Evolutionary conservation across 2,797 vertebrate species (phyloP), one percentile per base, ranked within the genome.

Genomic region (Melanotaenia parkinsoni): DNA sequence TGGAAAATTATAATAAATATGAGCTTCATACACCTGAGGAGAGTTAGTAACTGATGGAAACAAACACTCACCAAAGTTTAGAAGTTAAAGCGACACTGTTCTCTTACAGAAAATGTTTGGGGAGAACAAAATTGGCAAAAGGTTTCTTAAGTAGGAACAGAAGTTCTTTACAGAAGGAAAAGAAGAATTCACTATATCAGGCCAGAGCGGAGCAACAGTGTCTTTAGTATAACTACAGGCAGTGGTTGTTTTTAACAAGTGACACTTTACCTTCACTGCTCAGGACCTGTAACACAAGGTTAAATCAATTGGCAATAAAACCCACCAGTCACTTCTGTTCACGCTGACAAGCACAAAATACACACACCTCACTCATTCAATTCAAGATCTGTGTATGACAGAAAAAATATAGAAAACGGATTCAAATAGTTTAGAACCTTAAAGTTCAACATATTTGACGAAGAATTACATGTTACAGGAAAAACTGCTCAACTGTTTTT

Each of bases 371-470:
- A 82, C 72, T 79, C 77, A 73, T 72, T 86, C 75, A 72, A 58
- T 81, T 86, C 76, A 76, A 94, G 81, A 87, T 89, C 89, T 92
- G 84, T 85, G 85, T 93, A 93, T 86, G 81, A 90, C 90, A 90
- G 88, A 24, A 90, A 70, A 83, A 77, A 74, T 76, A 89, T 91
- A 91, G 63, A 86, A 91, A 93, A 92, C 78, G 65, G 62, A 81
- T 77, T 85, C 72, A 77, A 89, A 88, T 58, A 68, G 83, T 73
- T 81, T 76, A 83, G 26, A 79, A 77, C 72, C 71, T 61, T 79
- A 26, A 57, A 45, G 40, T 77, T 83, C 84, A 82, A 88, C 85
- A 77, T 60, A 80, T 80, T 67, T 7, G 26, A 88, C 50, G 85
- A 83, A 87, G 71, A 88, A 77, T 54, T 70, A 81, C 38, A 87